Conservation (phyloP, 2,797 vertebrate genomes). For the Clarias platycephalus region DNA sequence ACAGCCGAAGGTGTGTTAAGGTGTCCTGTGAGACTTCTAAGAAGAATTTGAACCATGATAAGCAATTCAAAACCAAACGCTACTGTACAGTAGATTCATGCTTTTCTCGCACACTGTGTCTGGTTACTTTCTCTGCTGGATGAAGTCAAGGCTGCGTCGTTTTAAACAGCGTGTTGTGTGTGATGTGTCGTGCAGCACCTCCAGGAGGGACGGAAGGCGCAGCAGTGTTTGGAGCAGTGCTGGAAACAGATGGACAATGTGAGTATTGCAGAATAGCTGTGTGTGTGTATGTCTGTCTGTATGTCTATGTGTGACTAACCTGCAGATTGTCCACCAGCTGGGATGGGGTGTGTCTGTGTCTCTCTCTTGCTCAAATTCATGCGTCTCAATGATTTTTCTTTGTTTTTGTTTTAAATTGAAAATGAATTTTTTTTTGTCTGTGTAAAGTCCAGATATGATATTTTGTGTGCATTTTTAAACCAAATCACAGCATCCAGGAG, state of each 20-base stretch:
- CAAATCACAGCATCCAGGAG: not conserved
- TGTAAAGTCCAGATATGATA: not conserved
- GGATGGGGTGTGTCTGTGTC: constrained; percentile 22
- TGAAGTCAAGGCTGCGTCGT: not conserved
- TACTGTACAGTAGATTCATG: not conserved
- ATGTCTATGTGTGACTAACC: constrained; percentile 3
- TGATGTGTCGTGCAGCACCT: constrained; percentile 82
- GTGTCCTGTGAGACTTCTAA: not conserved
- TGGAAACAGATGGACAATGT: constrained; percentile 99
- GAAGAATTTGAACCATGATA: not conserved
- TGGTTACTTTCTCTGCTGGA: not conserved
- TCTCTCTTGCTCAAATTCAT: constrained; percentile 1
- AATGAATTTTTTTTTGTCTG: not conserved
- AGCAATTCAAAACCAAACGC: not conserved
- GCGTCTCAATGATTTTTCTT: not conserved
- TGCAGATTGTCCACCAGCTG: constrained; percentile 44
- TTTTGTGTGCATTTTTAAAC: not conserved
- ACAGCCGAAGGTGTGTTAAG: not conserved
- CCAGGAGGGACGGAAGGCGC: constrained; percentile 94
- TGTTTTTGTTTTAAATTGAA: too few species aligned
- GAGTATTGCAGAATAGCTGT: constrained; percentile 69
- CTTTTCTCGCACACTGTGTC: not conserved
- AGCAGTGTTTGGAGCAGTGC: constrained; percentile 95
- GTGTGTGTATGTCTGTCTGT: not conserved
- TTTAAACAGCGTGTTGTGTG: constrained; percentile 4